These are phyloP conservation scores for Muricea muricata DNA, from an alignment of 92 coral and sea anemone species.

Conservation along the genomic window DNA sequence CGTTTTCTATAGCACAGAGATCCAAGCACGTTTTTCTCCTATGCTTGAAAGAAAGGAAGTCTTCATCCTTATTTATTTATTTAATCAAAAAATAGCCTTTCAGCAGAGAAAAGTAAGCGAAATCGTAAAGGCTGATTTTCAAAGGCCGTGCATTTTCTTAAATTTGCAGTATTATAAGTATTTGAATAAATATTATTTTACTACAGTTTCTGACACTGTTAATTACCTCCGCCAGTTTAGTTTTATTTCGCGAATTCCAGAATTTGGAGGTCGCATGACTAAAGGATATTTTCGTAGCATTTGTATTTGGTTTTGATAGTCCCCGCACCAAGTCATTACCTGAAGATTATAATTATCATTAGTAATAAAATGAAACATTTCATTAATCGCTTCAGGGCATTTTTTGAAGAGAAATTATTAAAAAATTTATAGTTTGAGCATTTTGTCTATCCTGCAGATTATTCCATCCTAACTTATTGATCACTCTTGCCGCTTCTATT, in stretches of 20 bases:
- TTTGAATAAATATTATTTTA: neutral
- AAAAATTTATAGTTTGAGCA: neutral
- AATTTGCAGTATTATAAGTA: neutral
- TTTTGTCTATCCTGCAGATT: neutral
- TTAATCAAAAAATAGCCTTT: neutral
- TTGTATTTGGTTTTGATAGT: slow-evolving; percentile 26
- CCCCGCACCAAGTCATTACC: neutral
- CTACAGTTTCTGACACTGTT: neutral
- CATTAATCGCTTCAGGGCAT: slow-evolving; percentile 29
- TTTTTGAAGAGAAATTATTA: neutral
- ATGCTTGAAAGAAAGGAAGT: no score
- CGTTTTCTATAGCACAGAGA: no score
- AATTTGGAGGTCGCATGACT: neutral
- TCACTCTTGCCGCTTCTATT: no score
- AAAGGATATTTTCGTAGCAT: slow-evolving; percentile 13
- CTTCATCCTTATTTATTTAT: neutral
- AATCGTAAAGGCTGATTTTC: neutral
- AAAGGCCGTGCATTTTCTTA: neutral
- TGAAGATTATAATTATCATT: neutral
- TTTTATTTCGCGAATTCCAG: neutral
- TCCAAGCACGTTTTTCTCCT: no score
- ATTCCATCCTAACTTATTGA: neutral
- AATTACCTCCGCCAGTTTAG: neutral
- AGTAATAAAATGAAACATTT: neutral
- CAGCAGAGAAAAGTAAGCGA: neutral